phyloP scores from a whole-genome alignment of 2,113 vertebrate genomes.

The Pelodiscus sinensis region DNA sequence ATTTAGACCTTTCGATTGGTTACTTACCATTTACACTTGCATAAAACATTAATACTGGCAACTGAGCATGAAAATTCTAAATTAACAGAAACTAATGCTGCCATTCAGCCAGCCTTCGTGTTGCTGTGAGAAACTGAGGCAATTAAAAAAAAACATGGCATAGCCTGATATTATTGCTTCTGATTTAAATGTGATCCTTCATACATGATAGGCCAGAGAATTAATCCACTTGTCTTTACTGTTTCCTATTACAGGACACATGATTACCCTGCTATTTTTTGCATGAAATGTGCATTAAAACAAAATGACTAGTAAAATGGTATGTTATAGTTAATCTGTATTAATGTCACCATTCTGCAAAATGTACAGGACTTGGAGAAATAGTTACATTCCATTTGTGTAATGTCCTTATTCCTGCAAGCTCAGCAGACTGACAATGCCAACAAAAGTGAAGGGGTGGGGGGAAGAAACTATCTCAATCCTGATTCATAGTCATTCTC shows the following conservation, averaged over 20 bases:
- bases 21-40: conserved; percentile 74
- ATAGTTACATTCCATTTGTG: not conserved
- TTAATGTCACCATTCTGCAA: conserved; percentile 9
- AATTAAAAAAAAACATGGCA: conserved; percentile 48
- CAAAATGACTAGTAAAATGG: conserved; percentile 6
- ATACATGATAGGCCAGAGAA: conserved; percentile 23
- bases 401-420: not conserved
- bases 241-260: conserved; percentile 26
- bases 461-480: not conserved
- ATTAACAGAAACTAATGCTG: conserved; percentile 76
- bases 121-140: conserved; percentile 71
- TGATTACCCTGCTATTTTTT: not conserved
- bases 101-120: conserved; percentile 49
- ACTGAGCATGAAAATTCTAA: conserved; percentile 77
- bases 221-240: conserved; percentile 60
- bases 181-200: conserved; percentile 61
- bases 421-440: conserved; percentile 14
- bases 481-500: conserved; percentile 34
- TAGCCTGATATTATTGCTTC: conserved; percentile 26
- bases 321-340: conserved; percentile 25
- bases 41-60: conserved; percentile 77
- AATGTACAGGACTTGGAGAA: conserved; percentile 14
- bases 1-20: conserved; percentile 78
- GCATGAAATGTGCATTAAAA: conserved; percentile 18
- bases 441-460: not conserved